A percentile compares a stretch with the other conserved stretches of the same genome.
These are phyloP conservation scores for Autographa gamma DNA, from an alignment of 2,888 invertebrate genomes.

Conservation along the genomic window DNA sequence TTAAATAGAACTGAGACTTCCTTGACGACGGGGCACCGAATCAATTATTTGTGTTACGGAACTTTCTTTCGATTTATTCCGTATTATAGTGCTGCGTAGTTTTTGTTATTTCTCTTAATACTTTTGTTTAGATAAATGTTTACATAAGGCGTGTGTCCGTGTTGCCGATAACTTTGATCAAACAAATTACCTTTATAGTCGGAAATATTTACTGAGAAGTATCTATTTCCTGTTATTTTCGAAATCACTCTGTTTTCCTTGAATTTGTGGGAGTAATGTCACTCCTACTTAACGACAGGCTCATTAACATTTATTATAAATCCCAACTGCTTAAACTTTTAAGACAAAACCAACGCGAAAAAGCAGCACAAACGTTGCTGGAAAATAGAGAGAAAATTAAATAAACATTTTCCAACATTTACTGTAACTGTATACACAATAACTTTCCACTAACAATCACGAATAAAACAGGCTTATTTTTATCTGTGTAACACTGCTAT, in stretches of 20 bases:
- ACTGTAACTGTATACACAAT: slow-evolving; percentile 1
- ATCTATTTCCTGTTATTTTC: not conserved
- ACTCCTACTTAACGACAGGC: not conserved
- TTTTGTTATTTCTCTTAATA: slow-evolving; percentile 71
- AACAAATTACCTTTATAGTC: slow-evolving; percentile 36
- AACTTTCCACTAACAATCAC: slow-evolving; percentile 8
- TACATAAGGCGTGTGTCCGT: slow-evolving; percentile 46
- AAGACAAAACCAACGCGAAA: too few relatives aligned
- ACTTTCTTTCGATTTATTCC: slow-evolving; percentile 81
- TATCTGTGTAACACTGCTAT: slow-evolving; percentile 54
- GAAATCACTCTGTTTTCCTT: not conserved
- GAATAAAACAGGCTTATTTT: slow-evolving; percentile 50
- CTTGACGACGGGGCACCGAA: slow-evolving; percentile 84
- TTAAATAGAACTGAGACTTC: slow-evolving; percentile 88
- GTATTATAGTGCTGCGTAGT: slow-evolving; percentile 71
- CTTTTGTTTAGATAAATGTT: slow-evolving; percentile 62
- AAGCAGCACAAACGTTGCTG: too few relatives aligned
- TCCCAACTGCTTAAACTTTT: too few relatives aligned
- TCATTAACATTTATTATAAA: not conserved
- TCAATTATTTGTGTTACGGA: slow-evolving; percentile 87
- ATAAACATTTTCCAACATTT: not conserved
- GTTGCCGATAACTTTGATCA: slow-evolving; percentile 45
- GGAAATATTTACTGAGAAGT: slow-evolving; percentile 29
- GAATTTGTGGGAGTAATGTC: not conserved
- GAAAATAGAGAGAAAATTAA: not conserved